Percentiles rank a stretch among this genome's conserved stretches.
Conservation (phyloP, 1,140 invertebrate genomes). For the Cydia fagiglandana region DNA sequence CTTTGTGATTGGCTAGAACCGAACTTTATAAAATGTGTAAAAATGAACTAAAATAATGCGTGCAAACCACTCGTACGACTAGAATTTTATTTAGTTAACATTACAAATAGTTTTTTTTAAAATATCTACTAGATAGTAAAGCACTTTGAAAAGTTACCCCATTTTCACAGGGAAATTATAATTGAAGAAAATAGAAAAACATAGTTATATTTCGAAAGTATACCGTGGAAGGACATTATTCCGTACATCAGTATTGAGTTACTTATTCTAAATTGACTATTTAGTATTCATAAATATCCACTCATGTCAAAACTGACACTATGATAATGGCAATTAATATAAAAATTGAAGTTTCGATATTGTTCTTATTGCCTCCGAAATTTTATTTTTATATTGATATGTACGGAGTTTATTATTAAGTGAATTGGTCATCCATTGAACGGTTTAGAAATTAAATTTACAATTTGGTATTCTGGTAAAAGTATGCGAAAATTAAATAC, state of each 20-base stretch:
- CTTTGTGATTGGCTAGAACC: conserved; percentile 54
- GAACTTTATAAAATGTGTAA: conserved; percentile 37
- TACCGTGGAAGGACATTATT: conserved; percentile 32
- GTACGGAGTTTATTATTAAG: conserved; percentile 55
- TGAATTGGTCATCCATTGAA: conserved; percentile 43
- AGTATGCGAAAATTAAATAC: conserved; percentile 20
- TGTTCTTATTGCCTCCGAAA: conserved; percentile 62
- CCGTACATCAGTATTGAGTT: conserved; percentile 27
- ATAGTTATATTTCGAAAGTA: conserved; percentile 31
- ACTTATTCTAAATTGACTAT: conserved; percentile 68
- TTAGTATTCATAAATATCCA: conserved; percentile 33
- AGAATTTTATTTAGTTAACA: conserved; percentile 68
- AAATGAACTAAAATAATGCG: conserved; percentile 51
- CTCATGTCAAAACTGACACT: conserved; percentile 29
- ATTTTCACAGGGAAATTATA: conserved; percentile 55
- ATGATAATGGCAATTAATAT: conserved; percentile 34
- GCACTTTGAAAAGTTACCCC: conserved; percentile 75
- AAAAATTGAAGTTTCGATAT: conserved; percentile 34
- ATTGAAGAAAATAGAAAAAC: conserved; percentile 36
- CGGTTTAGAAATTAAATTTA: conserved; percentile 19
- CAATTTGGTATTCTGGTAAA: conserved; percentile 20
- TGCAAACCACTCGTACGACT: conserved; percentile 73
- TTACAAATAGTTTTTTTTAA: conserved; percentile 73
- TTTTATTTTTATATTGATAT: conserved; percentile 64
- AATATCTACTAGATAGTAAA: conserved; percentile 77